Percentiles rank a stretch among this genome's conserved stretches.
Conservation (phyloP, 2,888 invertebrate species). For the Apodemia duryi region DNA sequence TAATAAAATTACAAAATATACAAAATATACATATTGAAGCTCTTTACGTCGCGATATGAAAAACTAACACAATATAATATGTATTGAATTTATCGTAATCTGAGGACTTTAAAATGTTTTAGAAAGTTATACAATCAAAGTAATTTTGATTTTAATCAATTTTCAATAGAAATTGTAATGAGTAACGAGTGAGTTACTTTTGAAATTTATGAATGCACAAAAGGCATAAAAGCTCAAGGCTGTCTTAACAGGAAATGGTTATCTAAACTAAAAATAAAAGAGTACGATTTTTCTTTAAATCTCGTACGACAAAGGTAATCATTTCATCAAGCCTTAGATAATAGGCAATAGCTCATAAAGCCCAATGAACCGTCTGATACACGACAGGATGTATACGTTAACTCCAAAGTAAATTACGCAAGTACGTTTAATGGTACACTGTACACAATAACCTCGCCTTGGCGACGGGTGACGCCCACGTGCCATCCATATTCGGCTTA, state of each 20-base stretch:
- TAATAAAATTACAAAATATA: background rate
- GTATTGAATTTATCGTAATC: no score
- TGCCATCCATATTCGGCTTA: constrained; percentile 52
- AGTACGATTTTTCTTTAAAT: background rate
- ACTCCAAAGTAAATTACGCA: constrained; percentile 53
- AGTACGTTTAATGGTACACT: constrained; percentile 55
- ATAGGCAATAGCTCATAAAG: constrained; percentile 34
- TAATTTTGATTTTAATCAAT: no score
- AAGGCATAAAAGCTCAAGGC: background rate
- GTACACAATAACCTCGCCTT: constrained; percentile 48
- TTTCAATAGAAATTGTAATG: no score
- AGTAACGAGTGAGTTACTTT: no score
- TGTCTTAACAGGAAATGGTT: background rate
- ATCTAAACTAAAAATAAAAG: background rate
- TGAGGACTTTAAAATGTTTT: background rate
- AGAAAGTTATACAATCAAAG: background rate
- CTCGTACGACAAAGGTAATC: background rate
- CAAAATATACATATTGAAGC: background rate
- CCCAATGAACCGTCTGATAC: constrained; percentile 60
- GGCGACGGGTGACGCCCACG: constrained; percentile 63
- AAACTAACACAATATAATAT: background rate
- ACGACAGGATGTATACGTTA: constrained; percentile 60
- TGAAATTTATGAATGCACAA: background rate
- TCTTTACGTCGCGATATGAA: background rate
- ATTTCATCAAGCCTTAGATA: constrained; percentile 6